Evolutionary conservation across 2,797 vertebrate species (phyloP).

Genomic region (Stomatorhinus walkeri): DNA sequence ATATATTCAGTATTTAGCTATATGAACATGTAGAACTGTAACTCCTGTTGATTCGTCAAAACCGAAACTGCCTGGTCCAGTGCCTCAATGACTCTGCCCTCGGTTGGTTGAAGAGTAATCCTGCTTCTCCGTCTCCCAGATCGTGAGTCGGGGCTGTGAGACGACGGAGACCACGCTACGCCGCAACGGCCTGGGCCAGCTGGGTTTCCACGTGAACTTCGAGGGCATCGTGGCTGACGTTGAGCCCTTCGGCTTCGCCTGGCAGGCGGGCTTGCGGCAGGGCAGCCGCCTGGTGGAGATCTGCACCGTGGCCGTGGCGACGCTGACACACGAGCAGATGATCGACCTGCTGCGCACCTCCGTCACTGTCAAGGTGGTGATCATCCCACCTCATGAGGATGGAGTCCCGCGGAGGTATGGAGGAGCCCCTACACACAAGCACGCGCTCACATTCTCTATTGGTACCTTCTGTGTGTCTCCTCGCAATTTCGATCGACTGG

Average conservation of each 20-base stretch:
- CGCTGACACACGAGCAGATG: slow-evolving; percentile 95
- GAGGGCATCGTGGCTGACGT: slow-evolving; percentile 95
- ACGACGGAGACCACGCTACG: slow-evolving; percentile 86
- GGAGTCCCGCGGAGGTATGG: slow-evolving; percentile 56
- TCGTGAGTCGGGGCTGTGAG: slow-evolving; percentile 86
- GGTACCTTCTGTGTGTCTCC: neutral
- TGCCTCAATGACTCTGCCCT: neutral
- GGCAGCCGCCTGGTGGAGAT: slow-evolving; percentile 97
- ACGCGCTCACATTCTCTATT: neutral
- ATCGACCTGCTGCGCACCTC: slow-evolving; percentile 92
- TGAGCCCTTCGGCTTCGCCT: slow-evolving; percentile 92
- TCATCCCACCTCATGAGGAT: slow-evolving; percentile 89
- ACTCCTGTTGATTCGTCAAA: neutral
- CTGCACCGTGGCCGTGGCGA: slow-evolving; percentile 92
- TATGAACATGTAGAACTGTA: neutral
- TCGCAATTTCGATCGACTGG: neutral
- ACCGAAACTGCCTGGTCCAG: neutral
- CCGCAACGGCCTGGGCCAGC: slow-evolving; percentile 86
- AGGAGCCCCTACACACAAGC: neutral
- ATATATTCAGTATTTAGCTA: neutral
- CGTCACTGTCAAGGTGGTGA: slow-evolving; percentile 84
- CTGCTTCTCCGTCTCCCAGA: slow-evolving; percentile 51
- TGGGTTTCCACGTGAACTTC: slow-evolving; percentile 95
- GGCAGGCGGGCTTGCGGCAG: slow-evolving; percentile 90
- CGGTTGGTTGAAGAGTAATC: neutral